These are phyloP conservation scores for Onychorhynchus coronatus DNA, from an alignment of 2,113 vertebrate genomes.

Conservation along the genomic window DNA sequence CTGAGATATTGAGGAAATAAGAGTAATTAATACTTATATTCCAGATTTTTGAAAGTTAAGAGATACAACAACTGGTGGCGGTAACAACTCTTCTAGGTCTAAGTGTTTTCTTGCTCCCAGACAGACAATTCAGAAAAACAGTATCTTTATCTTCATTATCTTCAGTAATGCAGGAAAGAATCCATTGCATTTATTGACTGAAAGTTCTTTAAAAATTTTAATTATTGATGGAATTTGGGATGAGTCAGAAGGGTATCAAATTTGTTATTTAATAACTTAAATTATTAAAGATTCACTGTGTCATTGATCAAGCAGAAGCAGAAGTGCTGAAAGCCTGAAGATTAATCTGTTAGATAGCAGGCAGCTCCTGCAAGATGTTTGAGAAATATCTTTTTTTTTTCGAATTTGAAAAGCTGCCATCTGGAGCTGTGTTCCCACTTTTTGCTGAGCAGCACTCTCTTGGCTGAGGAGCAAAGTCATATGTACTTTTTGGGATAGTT, in stretches of 20 bases:
- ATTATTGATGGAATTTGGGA: neutral
- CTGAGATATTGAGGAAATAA: neutral
- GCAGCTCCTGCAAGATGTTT: neutral
- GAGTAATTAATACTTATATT: neutral
- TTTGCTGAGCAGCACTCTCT: conserved; percentile 7
- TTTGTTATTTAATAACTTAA: neutral
- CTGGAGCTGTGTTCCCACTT: neutral
- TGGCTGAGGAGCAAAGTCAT: conserved; percentile 5
- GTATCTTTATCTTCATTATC: neutral
- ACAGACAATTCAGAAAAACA: neutral
- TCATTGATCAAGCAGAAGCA: neutral
- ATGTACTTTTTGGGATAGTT: neutral
- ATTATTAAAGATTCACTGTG: neutral
- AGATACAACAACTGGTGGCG: neutral
- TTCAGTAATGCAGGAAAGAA: neutral
- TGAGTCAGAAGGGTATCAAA: neutral
- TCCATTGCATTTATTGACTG: neutral
- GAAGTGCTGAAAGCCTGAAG: neutral
- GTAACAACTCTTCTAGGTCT: neutral
- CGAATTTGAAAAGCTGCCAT: conserved; percentile 26
- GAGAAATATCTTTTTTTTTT: conserved; percentile 30
- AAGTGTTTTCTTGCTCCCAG: neutral
- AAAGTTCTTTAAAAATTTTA: neutral
- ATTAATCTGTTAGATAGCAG: neutral
- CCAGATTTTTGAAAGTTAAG: neutral